Conservation (phyloP, 2,797 vertebrate species). For the Onychomys torridus region DNA sequence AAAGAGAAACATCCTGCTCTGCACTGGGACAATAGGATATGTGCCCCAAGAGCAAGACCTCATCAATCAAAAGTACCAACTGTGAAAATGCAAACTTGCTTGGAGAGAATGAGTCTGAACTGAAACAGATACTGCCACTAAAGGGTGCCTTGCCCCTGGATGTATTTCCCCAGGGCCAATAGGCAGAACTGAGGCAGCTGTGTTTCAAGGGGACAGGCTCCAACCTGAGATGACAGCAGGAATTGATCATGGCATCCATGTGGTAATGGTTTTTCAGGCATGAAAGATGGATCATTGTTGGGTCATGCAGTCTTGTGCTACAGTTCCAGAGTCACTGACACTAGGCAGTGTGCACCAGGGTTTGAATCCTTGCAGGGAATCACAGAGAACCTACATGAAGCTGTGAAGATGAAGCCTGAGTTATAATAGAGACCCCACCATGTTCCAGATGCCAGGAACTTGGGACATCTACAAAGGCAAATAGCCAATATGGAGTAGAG, state of each 20-base stretch:
- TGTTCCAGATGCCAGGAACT: not conserved
- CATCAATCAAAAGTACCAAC: not conserved
- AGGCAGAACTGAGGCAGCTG: not conserved
- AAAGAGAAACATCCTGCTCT: not conserved
- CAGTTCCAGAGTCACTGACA: not conserved
- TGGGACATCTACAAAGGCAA: not conserved
- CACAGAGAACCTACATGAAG: not conserved
- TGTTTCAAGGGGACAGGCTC: not conserved
- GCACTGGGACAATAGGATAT: not conserved
- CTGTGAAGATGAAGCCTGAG: not conserved
- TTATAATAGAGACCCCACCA: not conserved
- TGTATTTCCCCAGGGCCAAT: not conserved
- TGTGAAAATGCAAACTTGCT: conserved; percentile 21
- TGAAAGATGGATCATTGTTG: not conserved
- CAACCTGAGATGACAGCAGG: not conserved
- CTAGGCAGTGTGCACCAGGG: not conserved
- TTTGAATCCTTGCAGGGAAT: not conserved
- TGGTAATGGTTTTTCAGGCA: not conserved
- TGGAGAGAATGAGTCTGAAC: not conserved
- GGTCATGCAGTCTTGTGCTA: not conserved
- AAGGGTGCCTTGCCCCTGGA: not conserved
- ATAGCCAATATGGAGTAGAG: not conserved
- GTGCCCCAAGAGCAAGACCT: not conserved
- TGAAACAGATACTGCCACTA: not conserved
- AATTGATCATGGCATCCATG: not conserved